A percentile compares a stretch with the other conserved stretches of the same genome.
Conservation (phyloP, 2,888 invertebrate species). For the Dermolepida albohirtum region DNA sequence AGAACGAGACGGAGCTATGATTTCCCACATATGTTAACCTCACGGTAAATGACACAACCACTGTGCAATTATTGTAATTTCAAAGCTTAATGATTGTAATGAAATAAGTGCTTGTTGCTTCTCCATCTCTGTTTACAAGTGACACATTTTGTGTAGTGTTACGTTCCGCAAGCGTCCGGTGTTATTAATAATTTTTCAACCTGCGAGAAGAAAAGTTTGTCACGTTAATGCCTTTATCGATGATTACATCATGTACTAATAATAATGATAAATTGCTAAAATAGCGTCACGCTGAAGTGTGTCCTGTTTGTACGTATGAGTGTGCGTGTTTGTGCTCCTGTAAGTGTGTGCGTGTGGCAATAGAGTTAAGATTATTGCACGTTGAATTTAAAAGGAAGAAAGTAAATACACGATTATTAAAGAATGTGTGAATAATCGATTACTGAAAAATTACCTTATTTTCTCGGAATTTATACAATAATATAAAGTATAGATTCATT, state of each 20-base stretch:
- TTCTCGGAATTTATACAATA: no score
- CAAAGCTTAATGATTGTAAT: constrained; percentile 35
- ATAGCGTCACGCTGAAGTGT: constrained; percentile 1
- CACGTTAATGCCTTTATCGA: constrained; percentile 20
- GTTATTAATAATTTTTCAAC: constrained; percentile 28
- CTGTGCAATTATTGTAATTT: constrained; percentile 36
- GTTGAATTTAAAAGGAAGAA: no score
- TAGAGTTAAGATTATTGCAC: no score
- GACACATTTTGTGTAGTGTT: constrained; percentile 27
- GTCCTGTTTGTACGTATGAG: no score
- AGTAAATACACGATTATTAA: no score
- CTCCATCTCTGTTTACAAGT: constrained; percentile 7
- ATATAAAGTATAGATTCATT: no score
- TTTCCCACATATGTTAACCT: constrained; percentile 37
- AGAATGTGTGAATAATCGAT: no score
- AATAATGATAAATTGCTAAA: constrained; percentile 32
- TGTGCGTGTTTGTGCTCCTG: no score
- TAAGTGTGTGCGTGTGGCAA: no score
- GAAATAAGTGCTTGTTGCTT: constrained; percentile 23
- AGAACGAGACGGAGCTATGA: constrained; percentile 19
- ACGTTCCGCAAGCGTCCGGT: constrained; percentile 22
- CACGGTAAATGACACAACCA: constrained; percentile 31
- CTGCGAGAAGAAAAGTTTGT: constrained; percentile 33
- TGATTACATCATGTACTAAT: constrained; percentile 20
- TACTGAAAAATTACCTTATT: no score